These are phyloP conservation scores for Protobothrops flavoviridis DNA, from an alignment of 2,113 vertebrate species.

Conservation along the genomic window DNA sequence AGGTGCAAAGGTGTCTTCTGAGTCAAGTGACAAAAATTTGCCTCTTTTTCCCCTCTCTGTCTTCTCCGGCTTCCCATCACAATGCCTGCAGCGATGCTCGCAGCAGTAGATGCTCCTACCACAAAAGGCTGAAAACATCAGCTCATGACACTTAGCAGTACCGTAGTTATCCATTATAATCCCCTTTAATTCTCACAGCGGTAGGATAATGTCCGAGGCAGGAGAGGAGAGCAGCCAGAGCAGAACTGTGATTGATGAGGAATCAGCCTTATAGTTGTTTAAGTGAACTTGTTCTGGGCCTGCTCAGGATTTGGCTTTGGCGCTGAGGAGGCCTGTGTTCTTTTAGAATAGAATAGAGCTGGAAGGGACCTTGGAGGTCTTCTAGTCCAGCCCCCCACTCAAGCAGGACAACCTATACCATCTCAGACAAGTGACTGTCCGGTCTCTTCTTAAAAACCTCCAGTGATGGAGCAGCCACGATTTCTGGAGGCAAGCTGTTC, in stretches of 20 bases:
- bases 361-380: no score
- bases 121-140: slow-evolving; percentile 1
- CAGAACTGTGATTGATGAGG: not conserved
- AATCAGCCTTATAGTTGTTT: not conserved
- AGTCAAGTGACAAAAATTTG: not conserved
- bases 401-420: no score
- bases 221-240: not conserved
- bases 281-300: not conserved
- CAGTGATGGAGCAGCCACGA: no score
- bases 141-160: not conserved
- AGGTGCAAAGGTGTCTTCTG: not conserved
- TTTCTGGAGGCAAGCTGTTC: no score
- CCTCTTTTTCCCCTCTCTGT: not conserved
- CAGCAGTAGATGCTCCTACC: not conserved
- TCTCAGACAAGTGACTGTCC: no score
- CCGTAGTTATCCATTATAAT: slow-evolving; percentile 30
- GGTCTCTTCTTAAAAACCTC: no score
- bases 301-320: not conserved
- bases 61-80: not conserved
- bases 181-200: slow-evolving; percentile 31
- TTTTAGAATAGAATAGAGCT: not conserved
- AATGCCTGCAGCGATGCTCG: slow-evolving; percentile 1
- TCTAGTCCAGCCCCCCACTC: no score
- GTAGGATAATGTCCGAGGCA: slow-evolving; percentile 14
- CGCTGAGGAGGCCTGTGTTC: not conserved